Conservation (phyloP, 2,888 invertebrate genomes). For the Zonitis immaculata region DNA sequence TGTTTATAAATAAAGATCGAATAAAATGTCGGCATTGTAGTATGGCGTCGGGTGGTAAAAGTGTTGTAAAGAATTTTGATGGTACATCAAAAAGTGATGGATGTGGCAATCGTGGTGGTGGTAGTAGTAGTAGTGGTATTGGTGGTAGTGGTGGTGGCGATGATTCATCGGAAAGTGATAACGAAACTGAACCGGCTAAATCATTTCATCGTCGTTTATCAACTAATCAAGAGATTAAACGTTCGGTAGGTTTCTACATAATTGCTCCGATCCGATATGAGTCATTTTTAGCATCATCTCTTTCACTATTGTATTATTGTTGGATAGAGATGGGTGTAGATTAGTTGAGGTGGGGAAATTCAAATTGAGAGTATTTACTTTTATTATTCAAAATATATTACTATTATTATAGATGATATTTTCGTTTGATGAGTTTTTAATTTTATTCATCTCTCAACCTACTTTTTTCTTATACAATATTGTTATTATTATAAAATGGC, state of each 20-base stretch:
- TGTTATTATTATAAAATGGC: neutral
- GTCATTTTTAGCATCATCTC: too few relatives aligned
- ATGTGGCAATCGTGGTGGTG: slow-evolving; percentile 40
- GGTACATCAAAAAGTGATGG: slow-evolving; percentile 36
- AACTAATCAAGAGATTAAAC: slow-evolving; percentile 76
- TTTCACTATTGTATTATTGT: too few relatives aligned
- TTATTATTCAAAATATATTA: too few relatives aligned
- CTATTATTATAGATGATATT: too few relatives aligned
- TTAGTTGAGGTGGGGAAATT: too few relatives aligned
- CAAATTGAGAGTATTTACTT: too few relatives aligned
- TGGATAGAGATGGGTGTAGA: too few relatives aligned
- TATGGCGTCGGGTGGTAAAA: slow-evolving; percentile 44
- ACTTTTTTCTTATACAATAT: too few relatives aligned
- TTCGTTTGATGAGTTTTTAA: too few relatives aligned
- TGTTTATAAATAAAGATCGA: slow-evolving; percentile 25
- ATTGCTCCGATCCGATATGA: too few relatives aligned
- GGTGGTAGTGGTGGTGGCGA: slow-evolving; percentile 39
- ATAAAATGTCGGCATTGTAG: slow-evolving; percentile 37
- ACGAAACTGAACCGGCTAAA: slow-evolving; percentile 73
- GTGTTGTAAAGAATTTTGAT: slow-evolving; percentile 42
- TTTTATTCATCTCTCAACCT: too few relatives aligned
- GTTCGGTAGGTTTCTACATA: slow-evolving; percentile 59
- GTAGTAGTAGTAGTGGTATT: neutral
- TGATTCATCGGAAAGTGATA: slow-evolving; percentile 76
- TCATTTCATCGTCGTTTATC: slow-evolving; percentile 75